Base-by-base conservation (phyloP, 1,140 invertebrate species). In the Colletes latitarsis region DNA sequence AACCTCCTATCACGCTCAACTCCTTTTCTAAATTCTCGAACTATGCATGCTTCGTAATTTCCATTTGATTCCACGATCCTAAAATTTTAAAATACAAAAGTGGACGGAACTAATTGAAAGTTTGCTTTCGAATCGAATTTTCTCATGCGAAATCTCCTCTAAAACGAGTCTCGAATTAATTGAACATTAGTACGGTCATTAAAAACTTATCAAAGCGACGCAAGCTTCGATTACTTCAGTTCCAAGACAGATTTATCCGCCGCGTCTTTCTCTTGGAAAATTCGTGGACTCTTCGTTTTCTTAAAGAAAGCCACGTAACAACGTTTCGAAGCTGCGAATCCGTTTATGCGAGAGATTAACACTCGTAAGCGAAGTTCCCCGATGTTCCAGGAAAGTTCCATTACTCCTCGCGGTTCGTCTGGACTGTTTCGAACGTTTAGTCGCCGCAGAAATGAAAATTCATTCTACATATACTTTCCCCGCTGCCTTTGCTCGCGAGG, bases 311-410 rank as follows among this genome's bases (percentile, higher is more conserved):
- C 49, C 43, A 9, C n/a, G 43, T 21, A 49, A 67, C 64, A 49
- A 21, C 64, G 64, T 46, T 43, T 8, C 10, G 3, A 21, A 67
- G 9, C 49, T 15, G 64, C 64, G 19, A 67, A 67, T 67, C 19
- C 43, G 19, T 67, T 67, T 67, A 49, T 43, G 10, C 64, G 64
- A 10, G 19, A 6, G 43, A 67, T 67, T 67, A 66, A 66, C 63
- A 66, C 46, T 66, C 63, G 41, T 6, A 19, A 64, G 63, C 39
- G 41, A 64, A 19, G 43, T 66, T 19, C 41, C 17, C 3, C 17
- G 41, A 21, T 6, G 46, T 63, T 71, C 17, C 6, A 5, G 12
- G 21, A 39, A 62, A 62, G 19, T 62, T 62, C n/a, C n/a, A 39
- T 4, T 3, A 39, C n/a, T 60, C 12, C 6, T n/a, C 19, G 8